A percentile compares a stretch with the other conserved stretches of the same genome.
Conservation (phyloP, 2,888 invertebrate species). For the Leucania comma region DNA sequence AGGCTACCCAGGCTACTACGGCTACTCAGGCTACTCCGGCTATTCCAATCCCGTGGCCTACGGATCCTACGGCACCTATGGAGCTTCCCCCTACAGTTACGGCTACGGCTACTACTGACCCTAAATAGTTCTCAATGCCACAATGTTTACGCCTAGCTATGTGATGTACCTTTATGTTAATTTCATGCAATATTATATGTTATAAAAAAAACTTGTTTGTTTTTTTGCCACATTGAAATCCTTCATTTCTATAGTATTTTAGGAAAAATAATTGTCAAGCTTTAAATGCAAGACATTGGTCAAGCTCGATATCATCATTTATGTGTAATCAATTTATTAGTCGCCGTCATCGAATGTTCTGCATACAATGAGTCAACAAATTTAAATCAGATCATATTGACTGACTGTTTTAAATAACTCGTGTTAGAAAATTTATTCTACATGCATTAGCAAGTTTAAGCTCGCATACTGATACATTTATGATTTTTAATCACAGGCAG, state of each 20-base stretch:
- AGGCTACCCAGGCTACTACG: slow-evolving; percentile 80
- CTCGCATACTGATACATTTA: slow-evolving; percentile 14
- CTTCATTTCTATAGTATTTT: neutral
- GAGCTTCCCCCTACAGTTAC: slow-evolving; percentile 79
- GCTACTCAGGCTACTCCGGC: slow-evolving; percentile 83
- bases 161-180: slow-evolving; percentile 55
- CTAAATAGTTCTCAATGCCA: slow-evolving; percentile 27
- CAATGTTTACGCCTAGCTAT: slow-evolving; percentile 50
- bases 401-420: slow-evolving; percentile 23
- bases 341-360: neutral
- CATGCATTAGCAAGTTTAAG: slow-evolving; percentile 29
- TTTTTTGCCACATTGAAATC: neutral
- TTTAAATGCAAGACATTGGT: neutral
- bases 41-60: slow-evolving; percentile 81
- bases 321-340: neutral
- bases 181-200: slow-evolving; percentile 61
- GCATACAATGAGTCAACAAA: slow-evolving; percentile 1
- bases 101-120: slow-evolving; percentile 82
- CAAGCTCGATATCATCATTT: neutral
- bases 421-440: slow-evolving; percentile 33
- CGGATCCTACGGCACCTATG: slow-evolving; percentile 78
- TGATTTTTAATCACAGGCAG: slow-evolving; percentile 31
- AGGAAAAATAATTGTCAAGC: neutral
- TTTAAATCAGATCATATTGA: slow-evolving; percentile 15
- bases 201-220: neutral